Evolutionary conservation across 2,888 invertebrate genomes (phyloP).

Genomic region (Chesias legatella): DNA sequence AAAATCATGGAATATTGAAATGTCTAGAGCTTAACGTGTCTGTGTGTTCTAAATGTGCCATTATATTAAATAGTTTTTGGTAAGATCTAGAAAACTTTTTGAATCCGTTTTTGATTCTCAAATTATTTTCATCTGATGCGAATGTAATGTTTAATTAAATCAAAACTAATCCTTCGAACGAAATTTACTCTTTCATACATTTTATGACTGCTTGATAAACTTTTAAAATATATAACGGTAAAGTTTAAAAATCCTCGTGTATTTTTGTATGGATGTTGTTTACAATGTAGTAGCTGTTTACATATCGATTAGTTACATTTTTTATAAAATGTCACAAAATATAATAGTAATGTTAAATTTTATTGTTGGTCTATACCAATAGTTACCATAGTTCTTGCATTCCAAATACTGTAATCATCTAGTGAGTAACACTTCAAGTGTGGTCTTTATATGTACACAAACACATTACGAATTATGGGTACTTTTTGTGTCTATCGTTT

Average conservation of each 20-base stretch:
- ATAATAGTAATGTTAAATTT: constrained; percentile 14
- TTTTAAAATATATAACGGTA: constrained; percentile 16
- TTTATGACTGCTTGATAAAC: constrained; percentile 5
- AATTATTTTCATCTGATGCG: constrained; percentile 19
- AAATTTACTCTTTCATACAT: constrained; percentile 5
- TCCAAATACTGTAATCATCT: constrained; percentile 38
- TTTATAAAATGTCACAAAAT: constrained; percentile 46
- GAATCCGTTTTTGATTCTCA: constrained; percentile 45
- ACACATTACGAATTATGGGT: constrained; percentile 4
- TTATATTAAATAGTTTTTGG: constrained; percentile 32
- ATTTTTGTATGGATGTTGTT: constrained; percentile 64
- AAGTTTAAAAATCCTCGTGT: constrained; percentile 38
- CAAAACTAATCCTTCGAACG: neutral
- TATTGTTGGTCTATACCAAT: constrained; percentile 15
- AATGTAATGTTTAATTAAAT: constrained; percentile 12
- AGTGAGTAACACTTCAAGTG: constrained; percentile 14
- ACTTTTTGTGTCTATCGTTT: constrained; percentile 41
- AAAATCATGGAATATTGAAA: constrained; percentile 9
- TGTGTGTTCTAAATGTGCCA: constrained; percentile 65
- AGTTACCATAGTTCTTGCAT: constrained; percentile 42
- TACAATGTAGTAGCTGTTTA: constrained; percentile 28
- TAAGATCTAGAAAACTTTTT: constrained; percentile 31
- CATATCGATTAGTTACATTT: constrained; percentile 27
- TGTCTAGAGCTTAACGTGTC: constrained; percentile 47
- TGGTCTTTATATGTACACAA: constrained; percentile 1